These are phyloP conservation scores for Drosophila mauritiana DNA, from an alignment of 1,140 invertebrate genomes.

Conservation along the genomic window DNA sequence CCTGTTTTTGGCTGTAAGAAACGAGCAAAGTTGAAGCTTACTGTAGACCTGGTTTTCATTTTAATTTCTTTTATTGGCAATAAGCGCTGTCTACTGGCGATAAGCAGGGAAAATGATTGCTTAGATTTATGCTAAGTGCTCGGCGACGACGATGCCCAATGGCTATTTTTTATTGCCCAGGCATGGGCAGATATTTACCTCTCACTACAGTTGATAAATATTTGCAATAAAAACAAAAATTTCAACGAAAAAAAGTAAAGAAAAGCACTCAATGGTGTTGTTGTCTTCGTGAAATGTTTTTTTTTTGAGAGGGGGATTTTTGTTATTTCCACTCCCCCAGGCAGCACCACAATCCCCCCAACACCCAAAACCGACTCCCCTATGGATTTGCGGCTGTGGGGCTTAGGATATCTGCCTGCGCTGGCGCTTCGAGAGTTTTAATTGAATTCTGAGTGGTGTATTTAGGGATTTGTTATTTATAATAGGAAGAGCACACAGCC, in stretches of 20 bases:
- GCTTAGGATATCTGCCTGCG: slow-evolving; percentile 69
- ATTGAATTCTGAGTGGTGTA: slow-evolving; percentile 81
- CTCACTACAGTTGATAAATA: slow-evolving; percentile 37
- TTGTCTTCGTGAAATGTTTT: slow-evolving; percentile 16
- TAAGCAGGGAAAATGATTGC: slow-evolving; percentile 35
- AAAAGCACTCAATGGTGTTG: slow-evolving; percentile 29
- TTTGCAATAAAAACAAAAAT: slow-evolving; percentile 51
- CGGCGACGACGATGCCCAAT: slow-evolving; percentile 16
- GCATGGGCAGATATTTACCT: slow-evolving; percentile 26
- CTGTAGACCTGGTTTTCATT: slow-evolving; percentile 17
- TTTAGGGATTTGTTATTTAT: slow-evolving; percentile 82
- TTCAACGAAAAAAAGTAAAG: slow-evolving; percentile 37
- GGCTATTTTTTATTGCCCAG: slow-evolving; percentile 42
- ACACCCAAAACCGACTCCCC: slow-evolving; percentile 17
- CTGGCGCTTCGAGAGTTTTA: slow-evolving; percentile 75
- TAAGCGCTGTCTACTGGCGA: slow-evolving; percentile 38
- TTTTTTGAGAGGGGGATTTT: slow-evolving; percentile 18
- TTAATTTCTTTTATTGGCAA: slow-evolving; percentile 30
- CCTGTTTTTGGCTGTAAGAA: slow-evolving; percentile 1
- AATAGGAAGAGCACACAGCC: slow-evolving; percentile 65
- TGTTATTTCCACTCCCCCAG: slow-evolving; percentile 28
- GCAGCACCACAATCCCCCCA: slow-evolving; percentile 15
- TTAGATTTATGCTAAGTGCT: slow-evolving; percentile 55
- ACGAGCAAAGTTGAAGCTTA: slow-evolving; percentile 13
- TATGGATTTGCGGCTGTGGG: slow-evolving; percentile 57